Evolutionary conservation across 2,797 vertebrate genomes (phyloP).

Genomic region (Malacoraja senta): DNA sequence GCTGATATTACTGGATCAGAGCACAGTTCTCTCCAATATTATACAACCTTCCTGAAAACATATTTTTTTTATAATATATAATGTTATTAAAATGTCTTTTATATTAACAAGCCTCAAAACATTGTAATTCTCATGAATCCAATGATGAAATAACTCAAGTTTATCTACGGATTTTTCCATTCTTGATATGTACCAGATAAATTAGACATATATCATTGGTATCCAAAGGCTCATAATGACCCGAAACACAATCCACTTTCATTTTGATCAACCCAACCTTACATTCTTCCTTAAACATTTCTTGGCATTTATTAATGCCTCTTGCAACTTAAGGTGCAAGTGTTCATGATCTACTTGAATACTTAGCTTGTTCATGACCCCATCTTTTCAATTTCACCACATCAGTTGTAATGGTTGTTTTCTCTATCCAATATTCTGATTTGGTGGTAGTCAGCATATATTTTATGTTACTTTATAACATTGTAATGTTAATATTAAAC

Average conservation of each 20-base stretch:
- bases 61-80: not conserved
- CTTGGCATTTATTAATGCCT: not conserved
- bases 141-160: not conserved
- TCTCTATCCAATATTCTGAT: not conserved
- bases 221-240: not conserved
- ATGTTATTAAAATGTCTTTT: not conserved
- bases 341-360: too few species aligned
- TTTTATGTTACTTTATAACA: not conserved
- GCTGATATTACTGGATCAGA: conserved; percentile 1
- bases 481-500: not conserved
- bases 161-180: not conserved
- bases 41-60: not conserved
- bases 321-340: not conserved
- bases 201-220: not conserved
- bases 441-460: not conserved
- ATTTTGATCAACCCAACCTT: not conserved
- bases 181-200: not conserved
- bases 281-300: not conserved
- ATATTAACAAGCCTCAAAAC: not conserved
- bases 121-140: not conserved
- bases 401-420: not conserved
- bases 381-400: not conserved
- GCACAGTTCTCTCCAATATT: not conserved
- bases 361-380: too few species aligned
- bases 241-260: too few species aligned